Evolutionary conservation across 2,113 vertebrate species (phyloP).

Genomic region (Malurus cyaneus): DNA sequence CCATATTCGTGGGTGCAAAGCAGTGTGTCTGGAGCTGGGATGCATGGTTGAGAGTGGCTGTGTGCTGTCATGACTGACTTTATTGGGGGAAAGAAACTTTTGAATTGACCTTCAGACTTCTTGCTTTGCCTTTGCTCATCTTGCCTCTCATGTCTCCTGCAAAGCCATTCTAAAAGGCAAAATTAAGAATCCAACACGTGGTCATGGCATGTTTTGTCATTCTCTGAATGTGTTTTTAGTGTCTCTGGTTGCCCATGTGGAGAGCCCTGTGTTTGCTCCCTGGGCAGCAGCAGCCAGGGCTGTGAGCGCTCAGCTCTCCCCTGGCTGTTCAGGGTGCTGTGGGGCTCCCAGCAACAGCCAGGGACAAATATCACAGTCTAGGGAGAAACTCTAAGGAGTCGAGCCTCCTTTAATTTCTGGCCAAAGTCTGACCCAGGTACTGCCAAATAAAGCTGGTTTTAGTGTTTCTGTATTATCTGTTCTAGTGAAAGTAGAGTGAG

Average conservation of each 20-base stretch:
- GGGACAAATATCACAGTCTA: neutral
- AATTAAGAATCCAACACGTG: neutral
- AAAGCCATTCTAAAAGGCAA: neutral
- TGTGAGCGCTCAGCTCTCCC: neutral
- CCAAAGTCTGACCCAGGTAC: neutral
- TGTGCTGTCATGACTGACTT: neutral
- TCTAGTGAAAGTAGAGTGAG: neutral
- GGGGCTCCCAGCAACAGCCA: neutral
- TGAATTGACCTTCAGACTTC: neutral
- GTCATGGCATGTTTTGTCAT: neutral
- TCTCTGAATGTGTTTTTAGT: neutral
- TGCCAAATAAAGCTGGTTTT: neutral
- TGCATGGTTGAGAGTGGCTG: neutral
- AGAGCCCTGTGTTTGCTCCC: neutral
- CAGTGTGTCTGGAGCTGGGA: neutral
- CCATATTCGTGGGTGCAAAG: neutral
- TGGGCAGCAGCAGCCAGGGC: neutral
- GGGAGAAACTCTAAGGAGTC: neutral
- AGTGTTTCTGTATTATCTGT: neutral
- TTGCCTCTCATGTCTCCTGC: neutral
- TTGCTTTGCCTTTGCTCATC: neutral
- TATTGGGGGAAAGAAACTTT: neutral
- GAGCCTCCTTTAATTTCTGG: neutral
- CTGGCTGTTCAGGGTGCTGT: rapidly evolving
- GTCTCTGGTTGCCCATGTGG: neutral